These are phyloP conservation scores for Ataeniobius toweri DNA, from an alignment of 2,797 vertebrate genomes.

Conservation along the genomic window DNA sequence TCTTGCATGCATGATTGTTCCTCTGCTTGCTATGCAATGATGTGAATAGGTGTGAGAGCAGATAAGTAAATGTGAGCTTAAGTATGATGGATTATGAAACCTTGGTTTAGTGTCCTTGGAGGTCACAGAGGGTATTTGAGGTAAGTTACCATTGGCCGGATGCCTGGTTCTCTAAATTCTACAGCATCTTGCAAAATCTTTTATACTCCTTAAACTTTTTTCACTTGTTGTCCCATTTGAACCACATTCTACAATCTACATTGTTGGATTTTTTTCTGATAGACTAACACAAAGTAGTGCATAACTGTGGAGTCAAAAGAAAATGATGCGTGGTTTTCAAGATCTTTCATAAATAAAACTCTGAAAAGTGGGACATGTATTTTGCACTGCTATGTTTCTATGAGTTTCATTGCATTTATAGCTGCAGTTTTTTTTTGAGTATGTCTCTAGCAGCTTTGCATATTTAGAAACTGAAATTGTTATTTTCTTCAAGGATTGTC, in stretches of 20 bases:
- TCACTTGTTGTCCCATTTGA: neutral
- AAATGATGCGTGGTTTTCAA: neutral
- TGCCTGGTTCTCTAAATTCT: slow-evolving; percentile 61
- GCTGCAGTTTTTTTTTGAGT: too few relatives aligned
- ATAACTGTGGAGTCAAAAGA: neutral
- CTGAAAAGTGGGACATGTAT: neutral
- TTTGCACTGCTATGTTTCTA: neutral
- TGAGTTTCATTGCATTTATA: too few relatives aligned
- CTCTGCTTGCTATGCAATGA: slow-evolving; percentile 34
- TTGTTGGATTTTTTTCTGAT: neutral
- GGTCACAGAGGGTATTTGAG: slow-evolving; percentile 67
- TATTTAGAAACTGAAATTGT: neutral
- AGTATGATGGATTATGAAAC: slow-evolving; percentile 75
- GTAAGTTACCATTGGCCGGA: slow-evolving; percentile 69
- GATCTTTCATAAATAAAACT: neutral
- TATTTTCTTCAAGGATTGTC: too few relatives aligned
- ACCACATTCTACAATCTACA: neutral
- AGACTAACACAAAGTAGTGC: neutral
- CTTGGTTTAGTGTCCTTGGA: slow-evolving; percentile 75
- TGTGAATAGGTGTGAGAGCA: slow-evolving; percentile 53
- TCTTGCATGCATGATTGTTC: slow-evolving; percentile 65
- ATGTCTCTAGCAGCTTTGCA: neutral
- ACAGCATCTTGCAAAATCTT: neutral
- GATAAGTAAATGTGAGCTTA: slow-evolving; percentile 67
- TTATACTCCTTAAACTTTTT: neutral